phyloP scores from a whole-genome alignment of 2,113 vertebrate species.

The Conger conger region DNA sequence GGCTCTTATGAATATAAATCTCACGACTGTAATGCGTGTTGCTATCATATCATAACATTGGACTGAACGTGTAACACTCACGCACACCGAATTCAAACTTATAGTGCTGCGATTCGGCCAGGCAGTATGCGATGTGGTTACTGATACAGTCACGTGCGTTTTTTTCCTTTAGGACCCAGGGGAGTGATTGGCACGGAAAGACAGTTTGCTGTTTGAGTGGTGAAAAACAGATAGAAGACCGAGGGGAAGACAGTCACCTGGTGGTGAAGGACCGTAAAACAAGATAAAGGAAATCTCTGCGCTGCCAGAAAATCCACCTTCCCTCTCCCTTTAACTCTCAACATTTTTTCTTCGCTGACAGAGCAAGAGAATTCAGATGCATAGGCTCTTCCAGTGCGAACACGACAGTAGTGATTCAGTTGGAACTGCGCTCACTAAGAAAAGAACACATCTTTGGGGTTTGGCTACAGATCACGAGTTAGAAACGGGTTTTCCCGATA shows the following conservation, averaged over 20 bases:
- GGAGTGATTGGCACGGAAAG: slow-evolving; percentile 51
- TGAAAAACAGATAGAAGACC: slow-evolving; percentile 60
- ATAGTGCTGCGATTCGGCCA: slow-evolving; percentile 37
- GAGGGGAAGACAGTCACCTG: slow-evolving; percentile 74
- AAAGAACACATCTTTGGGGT: slow-evolving; percentile 53
- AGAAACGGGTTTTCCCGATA: slow-evolving; percentile 50
- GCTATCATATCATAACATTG: not conserved
- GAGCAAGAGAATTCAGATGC: slow-evolving; percentile 32
- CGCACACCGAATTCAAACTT: slow-evolving; percentile 35
- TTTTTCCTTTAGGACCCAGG: slow-evolving; percentile 55
- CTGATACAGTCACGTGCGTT: slow-evolving; percentile 7
- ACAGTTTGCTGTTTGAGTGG: slow-evolving; percentile 54
- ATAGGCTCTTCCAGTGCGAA: slow-evolving; percentile 1
- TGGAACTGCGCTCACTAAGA: slow-evolving; percentile 18
- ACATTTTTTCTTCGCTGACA: slow-evolving; percentile 28
- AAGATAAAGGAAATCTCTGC: slow-evolving; percentile 46
- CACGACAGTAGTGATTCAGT: slow-evolving; percentile 22
- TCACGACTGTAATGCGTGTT: not conserved
- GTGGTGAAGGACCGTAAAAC: slow-evolving; percentile 73
- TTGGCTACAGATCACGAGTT: slow-evolving; percentile 46
- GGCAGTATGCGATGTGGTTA: slow-evolving; percentile 5
- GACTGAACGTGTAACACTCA: slow-evolving; percentile 28
- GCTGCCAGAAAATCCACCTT: slow-evolving; percentile 28
- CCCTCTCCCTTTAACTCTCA: not conserved
- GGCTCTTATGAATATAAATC: not conserved